These are phyloP conservation scores for Sphaeramia orbicularis DNA, from an alignment of 2,797 vertebrate genomes.

Conservation along the genomic window DNA sequence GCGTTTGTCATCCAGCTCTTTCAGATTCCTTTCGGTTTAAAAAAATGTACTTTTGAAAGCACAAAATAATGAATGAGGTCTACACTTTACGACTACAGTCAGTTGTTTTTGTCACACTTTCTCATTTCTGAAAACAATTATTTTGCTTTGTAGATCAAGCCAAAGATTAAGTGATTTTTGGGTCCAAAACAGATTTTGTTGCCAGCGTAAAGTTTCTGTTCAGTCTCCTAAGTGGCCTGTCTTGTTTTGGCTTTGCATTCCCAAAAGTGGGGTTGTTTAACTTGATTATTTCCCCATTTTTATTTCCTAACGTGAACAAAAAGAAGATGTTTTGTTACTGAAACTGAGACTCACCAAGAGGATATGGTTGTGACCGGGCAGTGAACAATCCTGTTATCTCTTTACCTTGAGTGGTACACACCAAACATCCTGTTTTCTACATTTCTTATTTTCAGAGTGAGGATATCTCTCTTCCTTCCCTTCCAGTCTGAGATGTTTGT, in stretches of 20 bases:
- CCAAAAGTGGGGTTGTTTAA: no score
- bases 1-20: slow-evolving; percentile 8
- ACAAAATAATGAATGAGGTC: not conserved
- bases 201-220: not conserved
- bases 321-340: not conserved
- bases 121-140: not conserved
- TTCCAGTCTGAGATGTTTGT: slow-evolving; percentile 54
- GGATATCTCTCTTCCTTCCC: slow-evolving; percentile 83
- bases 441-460: slow-evolving; percentile 68
- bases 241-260: not conserved
- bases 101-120: not conserved
- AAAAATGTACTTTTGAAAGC: slow-evolving; percentile 11
- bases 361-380: not conserved
- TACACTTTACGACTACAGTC: not conserved
- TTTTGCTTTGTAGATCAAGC: not conserved
- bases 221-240: not conserved
- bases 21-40: slow-evolving; percentile 10
- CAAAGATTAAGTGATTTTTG: not conserved
- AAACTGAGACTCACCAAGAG: not conserved
- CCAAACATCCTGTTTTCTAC: slow-evolving; percentile 84
- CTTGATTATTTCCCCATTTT: not conserved
- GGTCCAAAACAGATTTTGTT: not conserved
- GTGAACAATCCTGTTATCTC: slow-evolving; percentile 48
- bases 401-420: slow-evolving; percentile 34
- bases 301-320: not conserved